Evolutionary conservation across 53 echinoderm and acorn worm species (phyloP).

Genomic region (Paracentrotus lividus): DNA sequence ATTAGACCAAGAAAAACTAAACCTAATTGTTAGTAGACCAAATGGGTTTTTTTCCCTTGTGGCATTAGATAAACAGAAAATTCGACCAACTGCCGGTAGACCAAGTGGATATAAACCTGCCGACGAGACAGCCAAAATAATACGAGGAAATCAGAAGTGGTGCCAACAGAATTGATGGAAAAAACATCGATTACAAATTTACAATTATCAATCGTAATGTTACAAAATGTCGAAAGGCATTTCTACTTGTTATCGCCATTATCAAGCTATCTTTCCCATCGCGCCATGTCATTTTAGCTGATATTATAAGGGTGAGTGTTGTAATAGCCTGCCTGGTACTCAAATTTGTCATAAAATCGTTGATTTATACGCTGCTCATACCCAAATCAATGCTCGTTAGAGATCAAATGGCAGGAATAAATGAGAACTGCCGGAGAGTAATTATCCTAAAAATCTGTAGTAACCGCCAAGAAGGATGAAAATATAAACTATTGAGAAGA

Average conservation of each 20-base stretch:
- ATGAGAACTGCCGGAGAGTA: background rate
- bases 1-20: no score
- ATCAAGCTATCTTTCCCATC: background rate
- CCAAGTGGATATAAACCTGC: no score
- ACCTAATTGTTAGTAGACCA: no score
- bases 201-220: slow-evolving; percentile 16
- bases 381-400: slow-evolving; percentile 46
- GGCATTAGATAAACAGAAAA: no score
- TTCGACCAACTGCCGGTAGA: no score
- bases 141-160: background rate
- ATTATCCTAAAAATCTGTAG: background rate
- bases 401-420: slow-evolving; percentile 42
- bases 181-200: slow-evolving; percentile 24
- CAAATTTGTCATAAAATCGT: slow-evolving; percentile 41
- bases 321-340: background rate
- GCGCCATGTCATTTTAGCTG: background rate
- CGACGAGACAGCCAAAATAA: no score
- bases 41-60: no score
- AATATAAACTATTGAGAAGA: background rate
- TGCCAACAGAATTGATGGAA: background rate
- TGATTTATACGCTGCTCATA: background rate
- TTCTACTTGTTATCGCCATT: no score
- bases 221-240: slow-evolving; percentile 1
- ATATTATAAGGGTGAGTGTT: background rate
- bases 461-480: background rate